These are phyloP conservation scores for Apodemus sylvaticus DNA, from an alignment of 2,113 vertebrate species.

Conservation along the genomic window DNA sequence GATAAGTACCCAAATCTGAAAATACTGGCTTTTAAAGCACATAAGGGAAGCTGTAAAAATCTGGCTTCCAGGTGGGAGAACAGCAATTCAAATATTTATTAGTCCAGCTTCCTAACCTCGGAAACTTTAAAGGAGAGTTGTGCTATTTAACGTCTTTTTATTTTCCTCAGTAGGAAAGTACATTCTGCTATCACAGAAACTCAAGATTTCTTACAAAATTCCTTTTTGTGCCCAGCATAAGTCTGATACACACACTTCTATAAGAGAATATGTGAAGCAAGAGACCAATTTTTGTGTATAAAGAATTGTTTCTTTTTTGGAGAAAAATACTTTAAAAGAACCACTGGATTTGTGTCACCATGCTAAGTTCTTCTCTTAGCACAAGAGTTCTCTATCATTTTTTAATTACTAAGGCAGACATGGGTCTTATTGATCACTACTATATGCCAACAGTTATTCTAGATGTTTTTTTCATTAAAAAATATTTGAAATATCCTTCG, in stretches of 20 bases:
- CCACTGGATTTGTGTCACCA: background rate
- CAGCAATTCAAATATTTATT: slow-evolving; percentile 70
- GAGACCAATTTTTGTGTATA: background rate
- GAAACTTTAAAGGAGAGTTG: slow-evolving; percentile 72
- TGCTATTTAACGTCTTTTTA: slow-evolving; percentile 67
- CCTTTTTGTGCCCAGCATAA: slow-evolving; percentile 42
- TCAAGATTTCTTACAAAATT: slow-evolving; percentile 62
- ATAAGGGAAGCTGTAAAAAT: slow-evolving; percentile 58
- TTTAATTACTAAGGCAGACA: background rate
- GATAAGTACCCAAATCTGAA: slow-evolving; percentile 10
- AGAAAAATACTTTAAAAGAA: background rate
- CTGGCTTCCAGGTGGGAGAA: slow-evolving; percentile 57
- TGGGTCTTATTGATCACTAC: background rate
- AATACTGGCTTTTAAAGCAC: slow-evolving; percentile 56
- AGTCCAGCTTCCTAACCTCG: slow-evolving; percentile 61
- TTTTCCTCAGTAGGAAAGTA: slow-evolving; percentile 77
- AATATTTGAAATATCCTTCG: background rate
- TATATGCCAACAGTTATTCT: background rate
- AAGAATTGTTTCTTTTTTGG: background rate
- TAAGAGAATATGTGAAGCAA: background rate
- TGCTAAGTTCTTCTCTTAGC: background rate
- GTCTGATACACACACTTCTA: slow-evolving; percentile 68
- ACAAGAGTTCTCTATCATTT: background rate
- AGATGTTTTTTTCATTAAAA: background rate
- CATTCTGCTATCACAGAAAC: slow-evolving; percentile 77